These are phyloP conservation scores for Serinus canaria DNA, from an alignment of 2,113 vertebrate species.

Conservation along the genomic window DNA sequence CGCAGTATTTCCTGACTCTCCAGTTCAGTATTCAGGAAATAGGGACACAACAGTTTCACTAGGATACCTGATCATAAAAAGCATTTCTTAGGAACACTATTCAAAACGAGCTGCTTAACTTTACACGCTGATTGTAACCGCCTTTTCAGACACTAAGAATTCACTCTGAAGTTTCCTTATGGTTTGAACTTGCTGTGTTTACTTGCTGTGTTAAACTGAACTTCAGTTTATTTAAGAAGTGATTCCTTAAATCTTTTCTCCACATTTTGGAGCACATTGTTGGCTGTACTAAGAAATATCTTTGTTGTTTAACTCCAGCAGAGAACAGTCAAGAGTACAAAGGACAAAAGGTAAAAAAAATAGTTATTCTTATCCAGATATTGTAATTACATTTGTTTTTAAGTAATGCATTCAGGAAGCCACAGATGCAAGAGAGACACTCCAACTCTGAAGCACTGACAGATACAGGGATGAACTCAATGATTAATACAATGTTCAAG, in stretches of 20 bases:
- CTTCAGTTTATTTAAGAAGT: not conserved
- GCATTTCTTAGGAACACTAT: not conserved
- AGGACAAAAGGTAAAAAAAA: constrained; percentile 21
- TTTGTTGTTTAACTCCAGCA: constrained; percentile 14
- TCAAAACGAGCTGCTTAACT: not conserved
- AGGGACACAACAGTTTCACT: not conserved
- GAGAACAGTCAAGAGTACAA: not conserved
- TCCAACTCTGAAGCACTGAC: not conserved
- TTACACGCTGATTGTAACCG: not conserved
- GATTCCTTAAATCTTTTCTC: not conserved
- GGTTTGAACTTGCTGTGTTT: not conserved
- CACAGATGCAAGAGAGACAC: not conserved
- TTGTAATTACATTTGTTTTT: not conserved
- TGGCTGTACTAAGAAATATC: not conserved
- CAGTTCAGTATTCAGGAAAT: not conserved
- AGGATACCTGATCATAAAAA: not conserved
- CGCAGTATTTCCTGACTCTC: not conserved
- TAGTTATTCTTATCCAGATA: not conserved
- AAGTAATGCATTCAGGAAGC: not conserved
- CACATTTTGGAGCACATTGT: not conserved
- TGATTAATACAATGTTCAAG: not conserved
- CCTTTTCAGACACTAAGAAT: not conserved
- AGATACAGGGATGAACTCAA: not conserved
- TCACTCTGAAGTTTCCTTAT: not conserved
- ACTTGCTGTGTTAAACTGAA: not conserved